Evolutionary conservation across 2,888 invertebrate species (phyloP).

Genomic region (Uropetala carovei): DNA sequence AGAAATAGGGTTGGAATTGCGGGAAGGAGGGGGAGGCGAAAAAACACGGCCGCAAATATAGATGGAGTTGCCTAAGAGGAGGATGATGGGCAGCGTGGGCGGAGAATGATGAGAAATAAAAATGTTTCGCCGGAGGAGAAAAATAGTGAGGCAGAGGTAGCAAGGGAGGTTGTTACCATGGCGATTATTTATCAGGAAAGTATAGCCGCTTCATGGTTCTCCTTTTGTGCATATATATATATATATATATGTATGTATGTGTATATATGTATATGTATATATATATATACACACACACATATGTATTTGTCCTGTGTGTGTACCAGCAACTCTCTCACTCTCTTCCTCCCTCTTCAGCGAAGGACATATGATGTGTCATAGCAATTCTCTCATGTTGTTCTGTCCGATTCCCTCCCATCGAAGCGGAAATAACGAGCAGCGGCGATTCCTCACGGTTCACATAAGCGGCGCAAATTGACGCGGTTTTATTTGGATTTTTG

Average conservation of each 20-base stretch:
- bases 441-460: background rate
- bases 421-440: background rate
- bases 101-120: background rate
- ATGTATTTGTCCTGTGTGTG: background rate
- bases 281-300: background rate
- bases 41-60: no score
- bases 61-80: no score
- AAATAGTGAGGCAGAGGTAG: background rate
- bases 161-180: background rate
- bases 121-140: background rate
- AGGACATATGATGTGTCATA: background rate
- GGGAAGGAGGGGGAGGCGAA: no score
- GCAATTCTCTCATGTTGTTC: background rate
- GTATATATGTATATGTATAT: background rate
- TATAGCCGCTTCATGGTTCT: background rate
- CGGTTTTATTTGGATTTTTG: slow-evolving; percentile 3
- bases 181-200: background rate
- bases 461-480: background rate
- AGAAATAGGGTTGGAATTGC: no score
- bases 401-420: background rate
- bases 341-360: background rate
- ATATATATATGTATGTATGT: no score
- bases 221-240: background rate
- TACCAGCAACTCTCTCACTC: background rate
- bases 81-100: background rate